Evolutionary conservation across 2,797 vertebrate species (phyloP).

Genomic region (Cossypha caffra): DNA sequence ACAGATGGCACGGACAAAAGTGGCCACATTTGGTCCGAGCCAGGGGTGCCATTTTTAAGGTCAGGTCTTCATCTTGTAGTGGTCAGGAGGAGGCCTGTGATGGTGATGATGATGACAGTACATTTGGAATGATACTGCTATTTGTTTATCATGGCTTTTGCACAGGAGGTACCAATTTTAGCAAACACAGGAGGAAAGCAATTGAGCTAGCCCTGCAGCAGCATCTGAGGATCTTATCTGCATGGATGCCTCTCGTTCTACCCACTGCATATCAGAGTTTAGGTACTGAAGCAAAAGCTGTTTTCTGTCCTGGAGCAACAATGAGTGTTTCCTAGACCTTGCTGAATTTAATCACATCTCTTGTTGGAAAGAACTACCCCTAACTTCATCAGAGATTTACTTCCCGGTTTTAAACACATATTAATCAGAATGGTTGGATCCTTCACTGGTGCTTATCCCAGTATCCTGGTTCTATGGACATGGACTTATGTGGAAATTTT

Average conservation of each 20-base stretch:
- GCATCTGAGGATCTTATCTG: constrained; percentile 44
- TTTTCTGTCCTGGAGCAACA: background rate
- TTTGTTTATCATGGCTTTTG: constrained; percentile 45
- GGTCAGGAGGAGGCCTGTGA: constrained; percentile 41
- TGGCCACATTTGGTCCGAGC: constrained; percentile 5
- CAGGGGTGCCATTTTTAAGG: constrained; percentile 56
- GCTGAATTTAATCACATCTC: background rate
- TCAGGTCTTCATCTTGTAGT: constrained; percentile 32
- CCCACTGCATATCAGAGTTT: background rate
- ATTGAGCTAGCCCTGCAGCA: constrained; percentile 47
- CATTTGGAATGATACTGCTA: constrained; percentile 28
- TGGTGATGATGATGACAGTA: constrained; percentile 39
- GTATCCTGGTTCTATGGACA: background rate
- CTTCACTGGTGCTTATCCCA: background rate
- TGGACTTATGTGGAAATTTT: background rate
- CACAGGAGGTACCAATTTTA: constrained; percentile 53
- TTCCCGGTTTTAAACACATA: background rate
- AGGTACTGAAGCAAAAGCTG: background rate
- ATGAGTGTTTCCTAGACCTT: background rate
- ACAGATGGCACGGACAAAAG: constrained; percentile 50
- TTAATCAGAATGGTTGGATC: background rate
- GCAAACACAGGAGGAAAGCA: constrained; percentile 46
- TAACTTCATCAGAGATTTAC: background rate
- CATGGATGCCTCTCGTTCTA: constrained; percentile 30
- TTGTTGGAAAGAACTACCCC: background rate